Base-by-base conservation (phyloP, 2,888 invertebrate genomes). In the Drosophila algonquin region DNA sequence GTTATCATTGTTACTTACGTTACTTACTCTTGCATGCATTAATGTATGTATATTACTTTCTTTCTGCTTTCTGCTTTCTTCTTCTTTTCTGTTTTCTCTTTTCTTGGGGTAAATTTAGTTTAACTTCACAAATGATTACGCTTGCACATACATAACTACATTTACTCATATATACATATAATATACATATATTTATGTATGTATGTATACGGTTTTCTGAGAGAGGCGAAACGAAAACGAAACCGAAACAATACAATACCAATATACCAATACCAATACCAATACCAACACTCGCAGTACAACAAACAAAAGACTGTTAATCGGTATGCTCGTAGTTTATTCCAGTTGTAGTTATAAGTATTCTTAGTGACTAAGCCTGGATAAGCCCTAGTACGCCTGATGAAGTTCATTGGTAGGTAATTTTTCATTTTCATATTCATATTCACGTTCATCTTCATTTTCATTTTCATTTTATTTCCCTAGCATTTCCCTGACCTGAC, bases 61-160 rank as follows among this genome's bases (percentile, higher is more conserved):
- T 3, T 21, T 21, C 21, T 53, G 46, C 51, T 63, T 68, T 56
- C 32, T 21, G 46, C 51, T 63, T 68, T 56, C 32, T 21, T 45
- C 59, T 63, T 30, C 48, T 64, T 59, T 56, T 53, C 27, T 40
- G 14, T 59, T 44, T 16, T 44, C 46, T 12, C 24, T 47, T 61
- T 47, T 30, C 46, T 12, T 30, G 40, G 40, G 40, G 40, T 40
- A 40, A 40, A 40, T 30, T 52, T 10, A 27, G 27, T 44, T 73
- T 74, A 52, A 63, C 72, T 79, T 83, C 54, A 80, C 69, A 67
- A 77, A 77, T 79, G 75, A 75, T 78, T 62, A 84, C 76, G 73
- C 63, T 68, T 73, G 62, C 79, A 76, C 76, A 78, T 78, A 77
- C 67, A 77, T 61, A 73, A 73, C 64, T 73, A 79, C 51, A 71